Percentiles rank a stretch among this genome's conserved stretches.
These are phyloP conservation scores for Pan troglodytes DNA, from an alignment of 2,113 vertebrate species.

Conservation along the genomic window DNA sequence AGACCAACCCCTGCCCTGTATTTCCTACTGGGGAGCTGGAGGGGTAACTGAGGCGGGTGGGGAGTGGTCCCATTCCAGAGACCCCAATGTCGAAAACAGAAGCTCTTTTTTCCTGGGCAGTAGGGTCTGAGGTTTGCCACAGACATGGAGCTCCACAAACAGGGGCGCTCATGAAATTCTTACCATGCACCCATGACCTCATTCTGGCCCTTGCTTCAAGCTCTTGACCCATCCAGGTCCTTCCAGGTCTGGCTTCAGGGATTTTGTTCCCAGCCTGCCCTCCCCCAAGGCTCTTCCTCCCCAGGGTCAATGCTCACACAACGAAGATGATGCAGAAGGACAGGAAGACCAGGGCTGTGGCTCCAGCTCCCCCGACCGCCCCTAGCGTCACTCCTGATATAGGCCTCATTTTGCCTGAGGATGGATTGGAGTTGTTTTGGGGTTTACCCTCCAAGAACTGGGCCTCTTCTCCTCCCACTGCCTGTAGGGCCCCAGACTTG, in stretches of 20 bases:
- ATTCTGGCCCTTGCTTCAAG: background rate
- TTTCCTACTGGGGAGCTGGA: background rate
- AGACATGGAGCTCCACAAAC: background rate
- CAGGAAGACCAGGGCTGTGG: background rate
- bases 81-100: background rate
- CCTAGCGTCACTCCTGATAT: background rate
- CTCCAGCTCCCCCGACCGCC: fast-evolving
- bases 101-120: background rate
- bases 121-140: too few relatives aligned
- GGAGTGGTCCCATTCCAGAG: fast-evolving
- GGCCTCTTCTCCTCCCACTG: background rate
- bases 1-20: too few relatives aligned
- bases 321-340: background rate
- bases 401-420: background rate
- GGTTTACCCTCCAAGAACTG: background rate
- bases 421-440: background rate
- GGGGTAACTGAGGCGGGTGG: too few relatives aligned
- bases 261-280: background rate
- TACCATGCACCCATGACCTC: fast-evolving
- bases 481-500: background rate
- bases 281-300: too few relatives aligned
- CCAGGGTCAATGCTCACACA: background rate
- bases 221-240: background rate
- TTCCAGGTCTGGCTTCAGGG: background rate
- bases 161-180: too few relatives aligned